A percentile compares a stretch with the other conserved stretches of the same genome.
phyloP scores from a whole-genome alignment of 1,140 invertebrate species.

The Meteorus sp. region DNA sequence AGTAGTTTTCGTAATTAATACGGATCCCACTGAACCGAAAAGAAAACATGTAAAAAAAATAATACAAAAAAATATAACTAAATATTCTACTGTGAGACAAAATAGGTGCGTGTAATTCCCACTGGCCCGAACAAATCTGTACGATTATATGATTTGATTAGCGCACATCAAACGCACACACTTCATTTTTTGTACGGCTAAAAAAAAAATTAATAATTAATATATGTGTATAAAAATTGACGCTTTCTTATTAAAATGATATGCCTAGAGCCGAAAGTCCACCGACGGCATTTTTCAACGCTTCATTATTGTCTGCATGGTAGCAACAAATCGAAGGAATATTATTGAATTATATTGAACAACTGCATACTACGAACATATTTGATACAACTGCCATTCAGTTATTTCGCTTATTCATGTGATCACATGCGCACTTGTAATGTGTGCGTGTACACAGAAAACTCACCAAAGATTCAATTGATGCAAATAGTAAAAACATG shows the following conservation, averaged over 20 bases:
- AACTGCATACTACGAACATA: not conserved
- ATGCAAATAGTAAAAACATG: not conserved
- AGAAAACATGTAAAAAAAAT: no score
- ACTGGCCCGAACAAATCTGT: no score
- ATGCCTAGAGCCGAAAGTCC: no score
- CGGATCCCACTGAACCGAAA: no score
- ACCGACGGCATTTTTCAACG: constrained; percentile 2
- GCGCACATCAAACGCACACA: not conserved
- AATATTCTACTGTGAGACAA: no score
- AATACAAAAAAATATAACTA: no score
- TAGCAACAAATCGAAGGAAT: not conserved
- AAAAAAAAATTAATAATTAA: no score
- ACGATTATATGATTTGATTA: no score
- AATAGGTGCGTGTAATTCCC: no score
- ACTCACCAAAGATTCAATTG: no score
- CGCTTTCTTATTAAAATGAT: not conserved
- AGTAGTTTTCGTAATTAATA: not conserved
- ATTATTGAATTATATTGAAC: not conserved
- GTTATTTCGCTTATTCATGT: not conserved
- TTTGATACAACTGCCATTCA: constrained; percentile 18
- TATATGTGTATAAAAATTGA: no score
- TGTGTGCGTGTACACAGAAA: not conserved
- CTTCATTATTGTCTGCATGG: no score
- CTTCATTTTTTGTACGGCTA: not conserved
- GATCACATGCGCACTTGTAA: constrained; percentile 1